phyloP scores from a whole-genome alignment of 2,797 vertebrate genomes.

The Myiothlypis chrysogaster region DNA sequence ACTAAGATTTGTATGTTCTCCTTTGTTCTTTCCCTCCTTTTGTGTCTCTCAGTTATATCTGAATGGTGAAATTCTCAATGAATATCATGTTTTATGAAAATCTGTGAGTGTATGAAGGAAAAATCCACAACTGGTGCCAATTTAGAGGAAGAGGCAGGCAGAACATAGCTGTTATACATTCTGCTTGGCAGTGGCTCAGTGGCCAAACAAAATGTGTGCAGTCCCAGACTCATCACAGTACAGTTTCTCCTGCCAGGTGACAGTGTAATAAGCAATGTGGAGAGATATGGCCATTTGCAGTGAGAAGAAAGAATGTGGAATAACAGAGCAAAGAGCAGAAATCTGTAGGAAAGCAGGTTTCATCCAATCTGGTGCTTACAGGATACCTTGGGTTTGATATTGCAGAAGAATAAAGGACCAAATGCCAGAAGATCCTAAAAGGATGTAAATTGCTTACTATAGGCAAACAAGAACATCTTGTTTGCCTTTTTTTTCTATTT shows the following conservation, averaged over 20 bases:
- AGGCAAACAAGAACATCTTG: slow-evolving; percentile 32
- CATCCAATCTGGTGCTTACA: slow-evolving; percentile 45
- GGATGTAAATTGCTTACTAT: background rate
- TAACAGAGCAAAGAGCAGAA: slow-evolving; percentile 4
- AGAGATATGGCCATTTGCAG: slow-evolving; percentile 20
- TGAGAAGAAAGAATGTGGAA: background rate
- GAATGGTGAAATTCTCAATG: background rate
- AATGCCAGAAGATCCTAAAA: slow-evolving; percentile 6
- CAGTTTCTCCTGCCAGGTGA: slow-evolving; percentile 43
- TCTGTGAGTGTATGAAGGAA: background rate
- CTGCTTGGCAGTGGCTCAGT: slow-evolving; percentile 38
- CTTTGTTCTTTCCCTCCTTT: background rate
- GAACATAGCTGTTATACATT: slow-evolving; percentile 48
- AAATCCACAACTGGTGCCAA: background rate
- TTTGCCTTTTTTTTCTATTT: background rate
- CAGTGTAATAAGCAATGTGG: background rate
- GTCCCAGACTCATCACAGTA: slow-evolving; percentile 18
- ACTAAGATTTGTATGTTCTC: background rate
- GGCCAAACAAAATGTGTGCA: slow-evolving; percentile 24
- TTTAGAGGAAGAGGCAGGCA: slow-evolving; percentile 36
- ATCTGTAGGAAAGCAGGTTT: slow-evolving; percentile 35
- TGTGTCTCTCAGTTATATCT: background rate
- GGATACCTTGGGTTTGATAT: slow-evolving; percentile 11
- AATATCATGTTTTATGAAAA: background rate
- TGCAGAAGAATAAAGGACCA: slow-evolving; percentile 2